Evolutionary conservation across 2,888 invertebrate genomes (phyloP).

Genomic region (Pollenia labialis): DNA sequence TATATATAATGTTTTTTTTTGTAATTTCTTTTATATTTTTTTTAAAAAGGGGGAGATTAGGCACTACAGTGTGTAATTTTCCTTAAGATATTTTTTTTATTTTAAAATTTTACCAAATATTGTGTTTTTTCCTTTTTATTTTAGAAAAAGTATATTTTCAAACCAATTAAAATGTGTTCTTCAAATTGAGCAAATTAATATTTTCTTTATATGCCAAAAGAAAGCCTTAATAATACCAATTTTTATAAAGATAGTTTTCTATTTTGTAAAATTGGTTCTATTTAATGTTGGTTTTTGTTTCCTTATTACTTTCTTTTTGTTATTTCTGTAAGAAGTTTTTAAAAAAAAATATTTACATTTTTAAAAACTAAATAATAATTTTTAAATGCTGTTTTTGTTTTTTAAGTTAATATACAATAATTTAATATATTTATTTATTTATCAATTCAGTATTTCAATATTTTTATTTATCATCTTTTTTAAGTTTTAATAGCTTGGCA

Average conservation of each 20-base stretch:
- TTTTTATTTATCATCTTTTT: conserved; percentile 33
- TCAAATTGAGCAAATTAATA: conserved; percentile 70
- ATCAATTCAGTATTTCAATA: conserved; percentile 67
- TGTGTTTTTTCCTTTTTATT: conserved; percentile 54
- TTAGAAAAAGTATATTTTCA: conserved; percentile 64
- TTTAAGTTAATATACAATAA: conserved; percentile 57
- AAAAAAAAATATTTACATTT: conserved; percentile 57
- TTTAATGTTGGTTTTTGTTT: conserved; percentile 73
- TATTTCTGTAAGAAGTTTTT: conserved; percentile 57
- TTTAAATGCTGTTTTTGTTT: conserved; percentile 69
- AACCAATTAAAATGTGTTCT: conserved; percentile 44
- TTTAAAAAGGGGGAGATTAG: conserved; percentile 81
- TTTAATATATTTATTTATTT: conserved; percentile 35
- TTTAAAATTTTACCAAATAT: conserved; percentile 67
- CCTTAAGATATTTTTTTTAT: conserved; percentile 67
- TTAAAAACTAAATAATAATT: conserved; percentile 70
- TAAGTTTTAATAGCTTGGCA: conserved; percentile 82
- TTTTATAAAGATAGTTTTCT: conserved; percentile 4
- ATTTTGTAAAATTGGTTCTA: conserved; percentile 70
- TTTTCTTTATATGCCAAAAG: conserved; percentile 46
- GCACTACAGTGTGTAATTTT: conserved; percentile 81
- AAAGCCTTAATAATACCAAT: conserved; percentile 61
- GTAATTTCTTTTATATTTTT: conserved; percentile 72
- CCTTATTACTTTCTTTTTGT: conserved; percentile 3
- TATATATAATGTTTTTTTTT: conserved; percentile 68